Conservation (phyloP, 2,888 invertebrate species). For the Micoletzkya japonica region DNA sequence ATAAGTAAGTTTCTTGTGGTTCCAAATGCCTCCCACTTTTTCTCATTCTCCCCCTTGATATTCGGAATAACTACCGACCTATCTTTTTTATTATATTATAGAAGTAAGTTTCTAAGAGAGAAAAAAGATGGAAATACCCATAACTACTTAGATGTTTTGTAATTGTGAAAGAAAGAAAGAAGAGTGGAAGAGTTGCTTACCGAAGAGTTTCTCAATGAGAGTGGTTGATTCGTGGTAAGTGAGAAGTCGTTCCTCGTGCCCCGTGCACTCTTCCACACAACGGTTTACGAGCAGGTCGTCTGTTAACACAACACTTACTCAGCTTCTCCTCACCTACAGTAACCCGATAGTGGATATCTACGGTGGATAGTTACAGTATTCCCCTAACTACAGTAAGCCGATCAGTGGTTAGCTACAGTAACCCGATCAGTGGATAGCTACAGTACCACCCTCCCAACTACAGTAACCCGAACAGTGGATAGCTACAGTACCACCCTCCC, state of each 20-base stretch:
- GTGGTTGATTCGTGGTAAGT: slow-evolving; percentile 41
- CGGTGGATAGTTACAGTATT: too few species aligned
- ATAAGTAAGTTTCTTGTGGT: not conserved
- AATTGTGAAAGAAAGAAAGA: not conserved
- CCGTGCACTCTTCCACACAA: slow-evolving; percentile 37
- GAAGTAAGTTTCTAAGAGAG: not conserved
- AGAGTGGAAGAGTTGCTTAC: too few species aligned
- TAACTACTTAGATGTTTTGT: not conserved
- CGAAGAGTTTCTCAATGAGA: slow-evolving; percentile 30
- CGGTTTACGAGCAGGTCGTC: slow-evolving; percentile 22
- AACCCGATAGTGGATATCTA: too few species aligned
- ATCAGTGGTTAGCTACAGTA: too few species aligned
- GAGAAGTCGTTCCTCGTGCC: slow-evolving; percentile 40
- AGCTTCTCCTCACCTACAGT: too few species aligned
- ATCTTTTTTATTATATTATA: not conserved
- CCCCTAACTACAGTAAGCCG: not conserved
- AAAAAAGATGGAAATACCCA: not conserved
- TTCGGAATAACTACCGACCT: too few species aligned
- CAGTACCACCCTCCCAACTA: too few species aligned
- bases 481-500: too few species aligned
- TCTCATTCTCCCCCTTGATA: too few species aligned
- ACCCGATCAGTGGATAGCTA: too few species aligned
- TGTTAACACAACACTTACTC: too few species aligned
- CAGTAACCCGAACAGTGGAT: too few species aligned
- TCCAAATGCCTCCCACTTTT: not conserved